Evolutionary conservation across 2,113 vertebrate species (phyloP).

Genomic region (Vulpes lagopus): DNA sequence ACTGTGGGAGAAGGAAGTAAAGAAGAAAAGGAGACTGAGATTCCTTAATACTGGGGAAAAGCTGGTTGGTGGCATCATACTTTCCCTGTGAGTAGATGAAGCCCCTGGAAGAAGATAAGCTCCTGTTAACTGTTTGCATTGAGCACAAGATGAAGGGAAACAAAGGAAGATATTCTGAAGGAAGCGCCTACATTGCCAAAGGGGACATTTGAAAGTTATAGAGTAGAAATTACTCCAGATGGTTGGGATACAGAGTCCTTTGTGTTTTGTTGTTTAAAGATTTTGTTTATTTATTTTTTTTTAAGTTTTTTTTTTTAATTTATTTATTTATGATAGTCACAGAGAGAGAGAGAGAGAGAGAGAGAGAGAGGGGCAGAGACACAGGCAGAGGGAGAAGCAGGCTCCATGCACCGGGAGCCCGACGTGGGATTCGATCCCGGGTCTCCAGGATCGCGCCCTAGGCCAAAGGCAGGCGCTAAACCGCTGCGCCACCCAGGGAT

Average conservation of each 20-base stretch:
- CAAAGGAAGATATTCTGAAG: slow-evolving; percentile 11
- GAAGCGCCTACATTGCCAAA: neutral
- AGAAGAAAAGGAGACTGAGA: neutral
- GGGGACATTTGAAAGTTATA: slow-evolving; percentile 38
- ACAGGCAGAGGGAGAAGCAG: too few species aligned
- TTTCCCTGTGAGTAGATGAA: slow-evolving; percentile 61
- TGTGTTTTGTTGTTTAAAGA: neutral
- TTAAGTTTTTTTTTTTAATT: too few species aligned
- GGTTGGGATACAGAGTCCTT: neutral
- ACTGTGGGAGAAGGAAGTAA: neutral
- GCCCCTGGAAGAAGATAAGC: neutral
- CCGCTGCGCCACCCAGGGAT: too few species aligned
- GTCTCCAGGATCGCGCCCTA: too few species aligned
- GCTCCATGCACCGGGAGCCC: too few species aligned
- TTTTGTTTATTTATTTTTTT: too few species aligned
- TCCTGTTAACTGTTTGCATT: slow-evolving; percentile 20
- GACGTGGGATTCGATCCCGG: too few species aligned
- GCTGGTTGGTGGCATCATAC: neutral
- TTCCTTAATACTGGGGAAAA: slow-evolving; percentile 33
- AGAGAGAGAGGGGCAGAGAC: too few species aligned
- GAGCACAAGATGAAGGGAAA: slow-evolving; percentile 38
- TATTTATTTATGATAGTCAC: too few species aligned
- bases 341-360: too few species aligned
- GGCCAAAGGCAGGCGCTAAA: too few species aligned
- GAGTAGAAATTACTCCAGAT: slow-evolving; percentile 10